Percentiles rank a stretch among this genome's conserved stretches.
phyloP scores from a whole-genome alignment of 2,888 invertebrate genomes.

The Plagiodera versicolora region DNA sequence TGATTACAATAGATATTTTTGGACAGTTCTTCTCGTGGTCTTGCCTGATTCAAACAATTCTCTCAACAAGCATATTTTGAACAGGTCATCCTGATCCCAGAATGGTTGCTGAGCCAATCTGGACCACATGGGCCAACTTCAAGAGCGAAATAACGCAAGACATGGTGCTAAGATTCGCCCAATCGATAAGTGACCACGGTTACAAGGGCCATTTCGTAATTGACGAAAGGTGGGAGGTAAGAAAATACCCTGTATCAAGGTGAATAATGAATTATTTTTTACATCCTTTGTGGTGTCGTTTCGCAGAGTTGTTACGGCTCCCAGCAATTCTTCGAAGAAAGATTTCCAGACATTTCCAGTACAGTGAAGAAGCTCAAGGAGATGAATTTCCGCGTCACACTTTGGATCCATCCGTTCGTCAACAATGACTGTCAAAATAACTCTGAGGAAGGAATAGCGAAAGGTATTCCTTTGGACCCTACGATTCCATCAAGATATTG shows the following conservation, averaged over 20 bases:
- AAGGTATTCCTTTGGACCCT: conserved; percentile 30
- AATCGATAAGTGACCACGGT: conserved; percentile 66
- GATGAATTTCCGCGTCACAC: conserved; percentile 71
- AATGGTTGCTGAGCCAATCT: conserved; percentile 80
- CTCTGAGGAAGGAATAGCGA: conserved; percentile 27
- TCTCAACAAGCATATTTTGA: no score
- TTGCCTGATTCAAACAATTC: no score
- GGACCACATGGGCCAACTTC: conserved; percentile 87
- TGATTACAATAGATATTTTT: no score
- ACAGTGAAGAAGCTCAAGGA: conserved; percentile 65
- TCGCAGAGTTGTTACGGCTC: conserved; percentile 30
- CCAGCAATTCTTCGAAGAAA: conserved; percentile 65
- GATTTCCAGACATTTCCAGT: conserved; percentile 66
- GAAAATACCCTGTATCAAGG: no score
- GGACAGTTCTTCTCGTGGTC: no score
- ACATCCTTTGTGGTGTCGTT: not conserved
- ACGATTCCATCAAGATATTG: no score
- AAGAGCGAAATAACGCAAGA: conserved; percentile 67
- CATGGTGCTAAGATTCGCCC: conserved; percentile 65
- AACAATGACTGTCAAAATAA: conserved; percentile 64
- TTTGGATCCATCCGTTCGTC: conserved; percentile 89
- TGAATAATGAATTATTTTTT: not conserved
- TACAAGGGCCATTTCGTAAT: conserved; percentile 82
- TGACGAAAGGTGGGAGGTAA: conserved; percentile 81
- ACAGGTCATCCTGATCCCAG: conserved; percentile 62